Percentiles rank a stretch among this genome's conserved stretches.
Conservation (phyloP, 2,113 vertebrate species). For the Pedetes capensis region DNA sequence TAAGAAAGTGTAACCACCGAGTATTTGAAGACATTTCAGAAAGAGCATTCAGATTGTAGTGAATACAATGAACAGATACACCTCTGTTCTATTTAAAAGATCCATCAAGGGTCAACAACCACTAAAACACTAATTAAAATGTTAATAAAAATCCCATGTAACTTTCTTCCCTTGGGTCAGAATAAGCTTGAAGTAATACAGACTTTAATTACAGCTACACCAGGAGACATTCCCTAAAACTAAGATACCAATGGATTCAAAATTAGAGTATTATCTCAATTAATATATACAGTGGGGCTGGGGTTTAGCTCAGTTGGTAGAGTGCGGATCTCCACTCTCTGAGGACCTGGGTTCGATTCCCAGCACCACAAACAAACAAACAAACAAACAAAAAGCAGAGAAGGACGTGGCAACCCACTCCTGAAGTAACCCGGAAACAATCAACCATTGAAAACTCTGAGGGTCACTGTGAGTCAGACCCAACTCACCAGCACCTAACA, state of each 20-base stretch:
- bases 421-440: too few relatives aligned
- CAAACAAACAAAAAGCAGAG: too few relatives aligned
- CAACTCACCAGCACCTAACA: too few relatives aligned
- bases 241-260: background rate
- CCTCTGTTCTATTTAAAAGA: constrained; percentile 6
- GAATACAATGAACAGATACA: constrained; percentile 28
- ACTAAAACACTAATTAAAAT: constrained; percentile 56
- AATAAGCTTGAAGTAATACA: constrained; percentile 12
- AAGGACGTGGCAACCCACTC: too few relatives aligned
- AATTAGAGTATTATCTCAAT: background rate
- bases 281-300: background rate
- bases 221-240: constrained; percentile 7
- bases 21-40: background rate
- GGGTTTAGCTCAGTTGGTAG: too few relatives aligned
- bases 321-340: too few relatives aligned
- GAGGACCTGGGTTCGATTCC: too few relatives aligned
- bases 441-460: too few relatives aligned
- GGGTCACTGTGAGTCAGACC: too few relatives aligned
- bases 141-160: constrained; percentile 53
- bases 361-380: too few relatives aligned
- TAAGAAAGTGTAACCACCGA: background rate
- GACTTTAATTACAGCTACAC: constrained; percentile 44
- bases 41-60: background rate
- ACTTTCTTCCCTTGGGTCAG: constrained; percentile 4
- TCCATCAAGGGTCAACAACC: constrained; percentile 25